Conservation (phyloP, 2,888 invertebrate genomes). For the Drosophila histrio region DNA sequence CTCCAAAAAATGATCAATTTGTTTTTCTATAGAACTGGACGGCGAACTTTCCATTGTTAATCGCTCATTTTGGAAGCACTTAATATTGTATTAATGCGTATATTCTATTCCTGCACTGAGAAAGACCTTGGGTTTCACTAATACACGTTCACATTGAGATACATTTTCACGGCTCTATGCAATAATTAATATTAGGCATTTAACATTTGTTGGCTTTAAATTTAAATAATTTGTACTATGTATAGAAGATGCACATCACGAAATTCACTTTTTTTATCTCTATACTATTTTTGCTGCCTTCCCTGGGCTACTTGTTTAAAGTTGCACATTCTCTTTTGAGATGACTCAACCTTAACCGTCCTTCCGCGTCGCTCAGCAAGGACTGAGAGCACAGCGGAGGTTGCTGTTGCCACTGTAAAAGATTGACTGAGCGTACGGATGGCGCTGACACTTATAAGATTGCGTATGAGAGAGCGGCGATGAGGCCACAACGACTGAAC, state of each 20-base stretch:
- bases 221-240: neutral
- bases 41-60: slow-evolving; percentile 85
- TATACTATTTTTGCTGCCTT: slow-evolving; percentile 37
- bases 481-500: slow-evolving; percentile 24
- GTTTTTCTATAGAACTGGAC: slow-evolving; percentile 89
- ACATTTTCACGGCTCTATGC: neutral
- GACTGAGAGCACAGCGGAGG: slow-evolving; percentile 40
- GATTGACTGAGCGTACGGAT: slow-evolving; percentile 8
- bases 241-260: slow-evolving; percentile 1
- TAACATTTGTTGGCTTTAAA: neutral
- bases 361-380: slow-evolving; percentile 48
- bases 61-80: slow-evolving; percentile 30
- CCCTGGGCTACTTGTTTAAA: neutral
- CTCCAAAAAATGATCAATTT: slow-evolving; percentile 93
- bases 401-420: slow-evolving; percentile 12
- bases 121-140: neutral
- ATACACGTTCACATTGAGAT: neutral
- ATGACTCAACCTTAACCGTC: slow-evolving; percentile 57
- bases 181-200: neutral
- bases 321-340: slow-evolving; percentile 23
- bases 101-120: no score
- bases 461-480: slow-evolving; percentile 20
- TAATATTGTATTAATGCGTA: neutral
- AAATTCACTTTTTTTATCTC: slow-evolving; percentile 30
- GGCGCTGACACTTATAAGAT: slow-evolving; percentile 9